Conservation (phyloP, 2,797 vertebrate genomes). For the Delichon dasypus region DNA sequence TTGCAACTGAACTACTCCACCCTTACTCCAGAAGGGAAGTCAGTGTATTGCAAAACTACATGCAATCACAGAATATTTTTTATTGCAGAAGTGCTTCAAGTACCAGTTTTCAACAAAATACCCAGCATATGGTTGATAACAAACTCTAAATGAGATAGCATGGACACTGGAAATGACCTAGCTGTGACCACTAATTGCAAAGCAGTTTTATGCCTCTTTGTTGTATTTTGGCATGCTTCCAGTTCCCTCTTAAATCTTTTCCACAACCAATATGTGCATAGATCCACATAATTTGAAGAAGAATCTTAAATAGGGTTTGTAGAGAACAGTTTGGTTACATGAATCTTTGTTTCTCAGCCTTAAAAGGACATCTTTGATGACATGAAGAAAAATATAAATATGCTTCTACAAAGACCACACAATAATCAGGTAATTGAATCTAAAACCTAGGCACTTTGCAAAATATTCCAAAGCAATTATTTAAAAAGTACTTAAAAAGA, state of each 20-base stretch:
- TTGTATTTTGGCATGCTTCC: background rate
- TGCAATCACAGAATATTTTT: background rate
- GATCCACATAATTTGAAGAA: background rate
- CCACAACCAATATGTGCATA: background rate
- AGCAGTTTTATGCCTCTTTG: background rate
- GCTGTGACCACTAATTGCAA: background rate
- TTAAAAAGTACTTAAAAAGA: background rate
- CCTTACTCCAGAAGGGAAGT: background rate
- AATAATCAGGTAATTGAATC: background rate
- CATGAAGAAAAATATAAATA: background rate
- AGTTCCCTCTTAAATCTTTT: background rate
- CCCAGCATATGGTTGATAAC: background rate
- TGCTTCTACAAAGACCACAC: background rate
- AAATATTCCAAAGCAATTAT: background rate
- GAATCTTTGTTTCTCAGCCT: background rate
- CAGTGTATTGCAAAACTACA: background rate
- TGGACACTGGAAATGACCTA: background rate
- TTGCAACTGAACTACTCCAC: background rate
- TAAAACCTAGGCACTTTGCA: background rate
- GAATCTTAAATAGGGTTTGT: background rate
- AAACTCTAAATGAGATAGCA: background rate
- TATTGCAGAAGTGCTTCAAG: background rate
- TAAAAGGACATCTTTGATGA: background rate
- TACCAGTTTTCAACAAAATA: background rate
- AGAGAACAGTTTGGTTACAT: background rate